Evolutionary conservation across 2,113 vertebrate species (phyloP).

Genomic region (Speoplatyrhinus poulsoni): DNA sequence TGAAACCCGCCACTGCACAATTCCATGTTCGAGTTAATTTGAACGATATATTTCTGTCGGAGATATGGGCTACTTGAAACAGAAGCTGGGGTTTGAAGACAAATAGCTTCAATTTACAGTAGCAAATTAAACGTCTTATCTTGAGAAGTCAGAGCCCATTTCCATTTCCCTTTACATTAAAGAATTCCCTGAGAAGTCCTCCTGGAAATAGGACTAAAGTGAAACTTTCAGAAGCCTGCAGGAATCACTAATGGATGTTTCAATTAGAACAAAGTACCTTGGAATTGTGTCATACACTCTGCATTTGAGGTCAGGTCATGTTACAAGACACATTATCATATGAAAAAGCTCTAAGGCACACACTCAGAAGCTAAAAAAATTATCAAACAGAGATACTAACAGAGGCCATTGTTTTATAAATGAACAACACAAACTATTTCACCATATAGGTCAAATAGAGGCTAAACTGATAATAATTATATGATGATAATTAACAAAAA

Average conservation of each 20-base stretch:
- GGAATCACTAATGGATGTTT: constrained; percentile 63
- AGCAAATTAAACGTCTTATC: constrained; percentile 75
- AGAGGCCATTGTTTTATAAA: no score
- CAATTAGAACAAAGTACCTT: constrained; percentile 26
- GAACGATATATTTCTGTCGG: constrained; percentile 62
- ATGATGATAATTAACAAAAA: no score
- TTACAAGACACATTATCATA: constrained; percentile 11
- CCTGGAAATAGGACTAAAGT: constrained; percentile 47
- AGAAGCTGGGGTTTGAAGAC: constrained; percentile 70
- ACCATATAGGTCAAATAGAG: no score
- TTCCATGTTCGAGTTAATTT: constrained; percentile 53
- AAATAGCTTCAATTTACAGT: constrained; percentile 75
- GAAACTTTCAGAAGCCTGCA: constrained; percentile 47
- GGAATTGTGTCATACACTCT: constrained; percentile 15
- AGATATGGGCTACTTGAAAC: constrained; percentile 64
- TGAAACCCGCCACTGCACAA: constrained; percentile 5
- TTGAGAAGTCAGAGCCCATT: constrained; percentile 60
- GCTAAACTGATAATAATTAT: no score
- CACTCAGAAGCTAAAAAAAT: not conserved
- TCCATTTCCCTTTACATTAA: constrained; percentile 68
- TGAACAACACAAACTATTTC: no score
- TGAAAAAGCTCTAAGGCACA: constrained; percentile 15
- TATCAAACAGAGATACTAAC: no score
- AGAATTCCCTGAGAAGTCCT: constrained; percentile 57
- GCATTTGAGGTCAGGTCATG: constrained; percentile 1